Base-by-base conservation (phyloP, 1,140 invertebrate species). In the Drosophila malerkotliana region DNA sequence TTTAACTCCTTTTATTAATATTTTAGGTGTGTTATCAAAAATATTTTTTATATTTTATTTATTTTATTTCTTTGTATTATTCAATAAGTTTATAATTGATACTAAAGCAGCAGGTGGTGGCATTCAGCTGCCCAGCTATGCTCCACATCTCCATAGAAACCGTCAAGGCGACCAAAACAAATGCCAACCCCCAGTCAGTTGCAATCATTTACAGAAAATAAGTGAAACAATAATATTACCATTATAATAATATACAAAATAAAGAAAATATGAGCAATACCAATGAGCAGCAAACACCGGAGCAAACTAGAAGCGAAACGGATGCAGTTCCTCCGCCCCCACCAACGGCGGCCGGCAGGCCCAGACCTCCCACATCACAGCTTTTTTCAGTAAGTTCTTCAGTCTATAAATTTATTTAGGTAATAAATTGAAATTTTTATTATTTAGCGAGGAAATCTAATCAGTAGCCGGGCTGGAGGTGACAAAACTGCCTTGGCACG, bases 401-500 rank as follows among this genome's bases (percentile, higher is more conserved):
- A 9, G 1, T 0, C 1, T 3, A n/a, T 10, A 30, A 3, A 1
- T 8, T 4, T 24, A 5, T 28, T 26, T n/a, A 12, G 12, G 10
- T 1, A 37, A 10, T 4, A 4, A 37, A 37, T 12, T 21, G 15
- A 14, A 52, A 52, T 8, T n/a, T 0, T 7, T 26, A 26, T 28
- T 0, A 30, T 52, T 54, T 9, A 91, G 85, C 82, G 90, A 0
- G 90, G 90, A 4, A 91, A 91, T 59, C 68, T 91, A 52, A 73
- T 88, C 0, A 91, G 90, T 39, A 89, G 84, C 49, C 76, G 90
- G 8, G 49, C 62, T n/a, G 85, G 75, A 3, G 85, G 75, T 3
- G 90, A 91, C 30, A 91, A 84, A 49, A 71, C 77, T 0, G 69
- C 76, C 32, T 59, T 74, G 85, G 92, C 94, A 37, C 93, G 98